A percentile compares a stretch with the other conserved stretches of the same genome.
These are phyloP conservation scores for Caloenas nicobarica DNA, from an alignment of 2,113 vertebrate genomes.

Conservation along the genomic window DNA sequence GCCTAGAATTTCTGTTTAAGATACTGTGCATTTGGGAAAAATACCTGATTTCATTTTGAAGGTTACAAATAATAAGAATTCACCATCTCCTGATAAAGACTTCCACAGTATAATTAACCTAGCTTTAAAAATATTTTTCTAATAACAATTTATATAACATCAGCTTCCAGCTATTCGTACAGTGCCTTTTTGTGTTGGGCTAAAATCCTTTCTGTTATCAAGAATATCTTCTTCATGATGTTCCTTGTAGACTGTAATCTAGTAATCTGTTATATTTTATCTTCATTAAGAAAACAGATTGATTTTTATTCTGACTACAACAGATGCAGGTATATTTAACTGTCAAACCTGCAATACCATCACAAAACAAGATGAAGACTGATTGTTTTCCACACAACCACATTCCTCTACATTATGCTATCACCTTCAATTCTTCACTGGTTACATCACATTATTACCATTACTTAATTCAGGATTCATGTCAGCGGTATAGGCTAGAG, in stretches of 20 bases:
- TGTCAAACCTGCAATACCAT: neutral
- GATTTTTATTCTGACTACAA: conserved; percentile 16
- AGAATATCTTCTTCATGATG: neutral
- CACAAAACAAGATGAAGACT: neutral
- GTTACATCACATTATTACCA: neutral
- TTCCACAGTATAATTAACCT: neutral
- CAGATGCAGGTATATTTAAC: neutral
- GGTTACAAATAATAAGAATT: neutral
- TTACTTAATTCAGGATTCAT: neutral
- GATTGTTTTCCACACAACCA: neutral
- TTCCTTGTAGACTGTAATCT: neutral
- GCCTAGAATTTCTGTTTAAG: neutral
- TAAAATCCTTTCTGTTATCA: neutral
- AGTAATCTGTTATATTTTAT: neutral
- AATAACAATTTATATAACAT: neutral
- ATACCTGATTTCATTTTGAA: neutral
- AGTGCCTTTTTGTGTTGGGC: neutral
- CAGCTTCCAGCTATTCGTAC: neutral
- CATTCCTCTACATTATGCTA: neutral
- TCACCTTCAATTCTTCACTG: neutral
- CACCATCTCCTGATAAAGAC: neutral
- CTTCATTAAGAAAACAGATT: neutral
- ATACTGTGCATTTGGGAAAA: neutral
- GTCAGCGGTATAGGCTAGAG: neutral
- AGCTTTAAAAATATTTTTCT: neutral